Conservation (phyloP, 1,140 invertebrate species). For the Nautilus pompilius region DNA sequence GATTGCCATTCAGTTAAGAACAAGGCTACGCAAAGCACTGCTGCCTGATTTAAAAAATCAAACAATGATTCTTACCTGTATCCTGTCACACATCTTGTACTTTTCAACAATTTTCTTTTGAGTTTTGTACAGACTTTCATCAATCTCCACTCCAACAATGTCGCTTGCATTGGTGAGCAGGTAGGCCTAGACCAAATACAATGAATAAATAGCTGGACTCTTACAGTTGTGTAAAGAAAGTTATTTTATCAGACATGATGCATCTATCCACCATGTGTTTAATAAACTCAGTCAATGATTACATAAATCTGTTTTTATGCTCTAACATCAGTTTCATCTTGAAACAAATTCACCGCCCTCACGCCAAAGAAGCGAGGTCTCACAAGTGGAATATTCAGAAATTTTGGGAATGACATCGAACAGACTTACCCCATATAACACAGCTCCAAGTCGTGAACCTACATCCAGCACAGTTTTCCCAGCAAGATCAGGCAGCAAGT, state of each 20-base stretch:
- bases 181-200: constrained; percentile 62
- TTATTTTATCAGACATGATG: not conserved
- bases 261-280: not conserved
- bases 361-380: too few relatives aligned
- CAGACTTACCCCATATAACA: constrained; percentile 66
- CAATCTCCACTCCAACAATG: constrained; percentile 72
- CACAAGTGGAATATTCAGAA: too few relatives aligned
- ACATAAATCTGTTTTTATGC: not conserved
- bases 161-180: constrained; percentile 62
- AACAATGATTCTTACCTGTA: constrained; percentile 28
- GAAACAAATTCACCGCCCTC: not conserved
- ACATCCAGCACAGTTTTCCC: constrained; percentile 67
- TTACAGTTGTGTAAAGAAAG: not conserved
- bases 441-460: constrained; percentile 68
- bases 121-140: constrained; percentile 65
- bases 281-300: not conserved
- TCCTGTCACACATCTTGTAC: constrained; percentile 54
- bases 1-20: too few relatives aligned
- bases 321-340: not conserved
- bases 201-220: not conserved
- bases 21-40: too few relatives aligned
- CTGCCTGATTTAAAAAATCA: constrained; percentile 6
- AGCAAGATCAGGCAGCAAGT: constrained; percentile 62
- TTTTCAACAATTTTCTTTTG: constrained; percentile 63
- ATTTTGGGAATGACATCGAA: too few relatives aligned